A percentile compares a stretch with the other conserved stretches of the same genome.
Evolutionary conservation across 2,113 vertebrate genomes (phyloP).

Genomic region (Pagrus major): DNA sequence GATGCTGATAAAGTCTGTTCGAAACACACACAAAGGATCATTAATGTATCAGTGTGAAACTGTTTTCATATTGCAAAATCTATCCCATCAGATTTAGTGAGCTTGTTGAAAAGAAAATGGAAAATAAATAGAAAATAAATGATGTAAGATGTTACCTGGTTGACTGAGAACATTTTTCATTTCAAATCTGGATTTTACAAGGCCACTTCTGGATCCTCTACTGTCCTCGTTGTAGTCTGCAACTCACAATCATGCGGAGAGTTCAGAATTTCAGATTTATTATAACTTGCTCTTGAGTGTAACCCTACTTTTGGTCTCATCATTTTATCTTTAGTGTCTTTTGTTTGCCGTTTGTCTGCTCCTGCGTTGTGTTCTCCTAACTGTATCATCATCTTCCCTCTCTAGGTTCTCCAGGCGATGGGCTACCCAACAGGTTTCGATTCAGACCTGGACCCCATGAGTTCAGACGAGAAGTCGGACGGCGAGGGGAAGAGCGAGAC

Average conservation of each 20-base stretch:
- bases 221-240: background rate
- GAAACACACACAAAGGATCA: background rate
- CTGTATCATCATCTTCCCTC: background rate
- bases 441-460: constrained; percentile 95
- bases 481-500: constrained; percentile 97
- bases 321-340: background rate
- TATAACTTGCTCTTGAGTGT: background rate
- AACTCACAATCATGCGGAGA: background rate
- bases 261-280: background rate
- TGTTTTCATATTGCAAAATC: background rate
- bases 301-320: background rate
- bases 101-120: background rate
- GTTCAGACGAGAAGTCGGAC: constrained; percentile 98
- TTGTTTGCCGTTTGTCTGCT: background rate
- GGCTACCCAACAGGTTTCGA: constrained; percentile 98
- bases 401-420: constrained; percentile 97
- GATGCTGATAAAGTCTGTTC: background rate
- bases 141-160: background rate
- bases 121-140: background rate
- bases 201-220: background rate
- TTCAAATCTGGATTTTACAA: background rate
- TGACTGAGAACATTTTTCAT: background rate
- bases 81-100: background rate
- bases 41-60: background rate
- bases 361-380: too few species aligned